A percentile compares a stretch with the other conserved stretches of the same genome.
Evolutionary conservation across 2,797 vertebrate species (phyloP).

Genomic region (Crypturellus tataupa): DNA sequence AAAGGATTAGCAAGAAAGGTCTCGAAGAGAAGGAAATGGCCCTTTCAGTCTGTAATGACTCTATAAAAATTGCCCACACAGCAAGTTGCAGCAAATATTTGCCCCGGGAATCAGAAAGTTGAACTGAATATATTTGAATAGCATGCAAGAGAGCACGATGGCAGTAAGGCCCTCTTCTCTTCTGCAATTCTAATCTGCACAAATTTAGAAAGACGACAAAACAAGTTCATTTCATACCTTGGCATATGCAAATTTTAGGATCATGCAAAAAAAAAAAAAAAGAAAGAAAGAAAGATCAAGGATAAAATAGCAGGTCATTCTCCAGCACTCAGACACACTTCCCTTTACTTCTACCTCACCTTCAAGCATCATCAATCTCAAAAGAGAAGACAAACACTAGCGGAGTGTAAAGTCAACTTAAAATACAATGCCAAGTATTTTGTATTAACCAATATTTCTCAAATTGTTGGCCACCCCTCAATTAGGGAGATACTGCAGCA

Average conservation of each 20-base stretch:
- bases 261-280: neutral
- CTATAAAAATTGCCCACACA: constrained; percentile 53
- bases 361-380: neutral
- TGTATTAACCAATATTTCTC: neutral
- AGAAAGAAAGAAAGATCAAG: neutral
- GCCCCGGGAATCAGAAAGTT: constrained; percentile 57
- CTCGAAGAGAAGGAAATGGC: constrained; percentile 9
- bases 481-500: neutral
- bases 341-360: neutral
- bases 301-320: neutral
- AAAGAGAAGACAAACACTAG: neutral
- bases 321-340: neutral
- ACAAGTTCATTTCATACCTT: neutral
- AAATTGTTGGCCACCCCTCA: neutral
- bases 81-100: constrained; percentile 49
- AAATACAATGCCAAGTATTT: neutral
- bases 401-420: neutral
- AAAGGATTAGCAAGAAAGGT: constrained; percentile 41
- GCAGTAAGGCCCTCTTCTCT: constrained; percentile 37
- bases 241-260: neutral
- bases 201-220: neutral
- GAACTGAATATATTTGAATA: constrained; percentile 55
- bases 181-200: constrained; percentile 25
- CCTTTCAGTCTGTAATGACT: constrained; percentile 63
- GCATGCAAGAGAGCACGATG: constrained; percentile 23